Base-by-base conservation (phyloP, 2,888 invertebrate genomes). In the Aspidiotus rigidus region DNA sequence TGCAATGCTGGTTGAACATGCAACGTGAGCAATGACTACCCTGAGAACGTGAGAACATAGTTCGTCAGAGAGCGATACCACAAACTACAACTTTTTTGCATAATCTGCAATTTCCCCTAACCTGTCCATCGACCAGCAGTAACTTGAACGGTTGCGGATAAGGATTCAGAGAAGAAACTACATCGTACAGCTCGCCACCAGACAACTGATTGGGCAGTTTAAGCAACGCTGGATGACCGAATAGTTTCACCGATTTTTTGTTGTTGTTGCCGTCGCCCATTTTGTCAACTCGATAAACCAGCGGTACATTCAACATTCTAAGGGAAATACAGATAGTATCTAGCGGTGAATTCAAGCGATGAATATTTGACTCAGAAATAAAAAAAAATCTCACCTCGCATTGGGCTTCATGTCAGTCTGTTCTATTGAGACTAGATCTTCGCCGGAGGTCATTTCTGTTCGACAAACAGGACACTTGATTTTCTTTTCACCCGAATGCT, bases 1-100 rank as follows among this genome's bases (percentile, higher is more conserved):
- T 77, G 74, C 85, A 85, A 74, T 82, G 81, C 7, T 78, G 76
- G 9, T 79, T 79, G 74, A 80, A 84, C 73, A 82, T 78, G 74
- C 85, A 85, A 2, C 84, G 79, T 11, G 83, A 83, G 74, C 85
- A 85, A 70, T 78, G 80, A 72, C 81, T 78, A 67, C 83, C 84
- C 83, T 84, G 74, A 11, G 72, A 70, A 42, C 70, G 73, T 71
- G 59, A 71, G 69, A 70, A 72, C 53, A 28, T 28, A 28, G 28
- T 28, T 28, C 28, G 28, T 9, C 16, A 42, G n/a, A 11, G 6
- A 39, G 28, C 1, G 5, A 5, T 28, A 5, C 28, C 28, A 28
- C 28, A 28, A 28, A 28, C n/a, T n/a, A n/a, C n/a, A n/a, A n/a
- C 28, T 28, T 28, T 5, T 28, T 28, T 5, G 28, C 28, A 28